Evolutionary conservation across 2,113 vertebrate species (phyloP).

Genomic region (Bufo gargarizans): DNA sequence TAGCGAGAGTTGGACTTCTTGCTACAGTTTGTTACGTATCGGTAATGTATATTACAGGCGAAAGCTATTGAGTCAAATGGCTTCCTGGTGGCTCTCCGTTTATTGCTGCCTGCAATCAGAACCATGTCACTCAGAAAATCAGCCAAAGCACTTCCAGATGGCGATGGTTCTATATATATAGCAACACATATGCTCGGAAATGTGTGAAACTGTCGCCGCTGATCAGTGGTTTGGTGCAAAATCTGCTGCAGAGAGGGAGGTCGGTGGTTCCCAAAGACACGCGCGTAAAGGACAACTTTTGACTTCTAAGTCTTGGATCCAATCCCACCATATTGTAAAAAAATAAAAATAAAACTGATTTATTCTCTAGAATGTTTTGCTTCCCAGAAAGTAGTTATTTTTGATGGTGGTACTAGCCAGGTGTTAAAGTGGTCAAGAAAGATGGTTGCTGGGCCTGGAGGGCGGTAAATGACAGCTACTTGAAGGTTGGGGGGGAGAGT

Average conservation of each 20-base stretch:
- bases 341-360: no score
- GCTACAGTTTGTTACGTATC: neutral
- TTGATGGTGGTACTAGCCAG: no score
- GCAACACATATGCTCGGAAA: slow-evolving; percentile 3
- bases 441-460: no score
- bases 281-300: neutral
- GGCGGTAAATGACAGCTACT: no score
- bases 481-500: no score
- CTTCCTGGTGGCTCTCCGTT: neutral
- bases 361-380: no score
- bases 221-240: neutral
- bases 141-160: neutral
- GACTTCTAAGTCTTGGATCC: neutral
- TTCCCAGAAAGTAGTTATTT: no score
- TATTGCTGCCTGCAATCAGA: neutral
- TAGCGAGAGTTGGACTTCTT: neutral
- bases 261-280: neutral
- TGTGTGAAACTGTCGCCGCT: neutral
- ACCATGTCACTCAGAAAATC: neutral
- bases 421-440: no score
- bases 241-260: neutral
- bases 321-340: neutral
- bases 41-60: neutral
- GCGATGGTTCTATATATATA: neutral
- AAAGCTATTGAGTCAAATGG: neutral